Conservation (phyloP, 2,113 vertebrate genomes). For the Labrus mixtus region DNA sequence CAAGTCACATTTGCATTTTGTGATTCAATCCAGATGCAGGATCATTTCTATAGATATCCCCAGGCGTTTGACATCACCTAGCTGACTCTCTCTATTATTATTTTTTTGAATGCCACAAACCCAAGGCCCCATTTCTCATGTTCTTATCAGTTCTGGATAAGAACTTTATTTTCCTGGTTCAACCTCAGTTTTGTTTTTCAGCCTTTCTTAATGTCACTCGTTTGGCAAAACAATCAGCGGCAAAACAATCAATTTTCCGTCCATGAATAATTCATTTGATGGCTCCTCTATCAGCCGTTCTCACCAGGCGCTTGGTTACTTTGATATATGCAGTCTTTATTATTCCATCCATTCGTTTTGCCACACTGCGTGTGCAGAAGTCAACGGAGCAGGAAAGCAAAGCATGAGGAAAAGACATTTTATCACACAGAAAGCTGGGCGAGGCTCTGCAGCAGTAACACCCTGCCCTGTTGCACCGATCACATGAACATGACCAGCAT, state of each 20-base stretch:
- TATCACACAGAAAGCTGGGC: conserved; percentile 8
- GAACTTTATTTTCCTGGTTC: conserved; percentile 6
- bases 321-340: conserved; percentile 59
- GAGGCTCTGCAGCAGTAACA: conserved; percentile 30
- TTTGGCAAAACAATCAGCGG: conserved; percentile 58
- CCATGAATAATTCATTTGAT: conserved; percentile 73
- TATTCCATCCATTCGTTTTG: conserved; percentile 20
- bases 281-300: conserved; percentile 61
- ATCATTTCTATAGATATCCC: conserved; percentile 37
- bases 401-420: background rate
- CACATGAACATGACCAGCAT: conserved; percentile 44
- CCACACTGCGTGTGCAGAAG: background rate
- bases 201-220: conserved; percentile 59
- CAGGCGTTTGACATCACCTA: conserved; percentile 43
- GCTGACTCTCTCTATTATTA: background rate
- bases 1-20: conserved; percentile 47
- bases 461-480: conserved; percentile 33
- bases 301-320: conserved; percentile 53
- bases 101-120: conserved; percentile 37
- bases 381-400: background rate
- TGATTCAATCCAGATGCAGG: conserved; percentile 28
- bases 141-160: conserved; percentile 1
- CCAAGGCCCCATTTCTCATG: conserved; percentile 13
- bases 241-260: conserved; percentile 50
- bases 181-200: conserved; percentile 37